These are phyloP conservation scores for Mungos mungo DNA, from an alignment of 2,113 vertebrate genomes.

Conservation along the genomic window DNA sequence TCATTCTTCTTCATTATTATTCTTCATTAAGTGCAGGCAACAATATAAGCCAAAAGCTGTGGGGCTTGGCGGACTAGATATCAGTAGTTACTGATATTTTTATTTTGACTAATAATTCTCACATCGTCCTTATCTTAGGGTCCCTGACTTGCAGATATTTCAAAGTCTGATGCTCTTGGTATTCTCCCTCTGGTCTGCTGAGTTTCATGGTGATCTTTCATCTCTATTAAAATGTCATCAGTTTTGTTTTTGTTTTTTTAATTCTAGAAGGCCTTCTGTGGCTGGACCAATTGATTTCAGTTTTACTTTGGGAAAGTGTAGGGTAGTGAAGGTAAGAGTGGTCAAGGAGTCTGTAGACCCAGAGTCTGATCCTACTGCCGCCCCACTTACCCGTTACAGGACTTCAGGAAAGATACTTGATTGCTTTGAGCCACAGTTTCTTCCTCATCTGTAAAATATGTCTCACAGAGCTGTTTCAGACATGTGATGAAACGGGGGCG, in stretches of 20 bases:
- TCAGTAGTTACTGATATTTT: not conserved
- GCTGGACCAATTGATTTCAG: not conserved
- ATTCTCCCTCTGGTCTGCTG: not conserved
- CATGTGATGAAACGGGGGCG: not conserved
- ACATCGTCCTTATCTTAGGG: not conserved
- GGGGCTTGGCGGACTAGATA: not conserved
- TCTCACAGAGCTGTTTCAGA: not conserved
- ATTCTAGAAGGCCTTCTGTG: not conserved
- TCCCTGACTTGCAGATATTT: not conserved
- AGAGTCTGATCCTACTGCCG: not conserved
- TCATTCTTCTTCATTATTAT: not conserved
- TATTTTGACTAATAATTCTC: not conserved
- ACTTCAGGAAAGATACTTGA: not conserved
- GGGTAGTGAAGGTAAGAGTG: not conserved
- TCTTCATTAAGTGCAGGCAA: not conserved
- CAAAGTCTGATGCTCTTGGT: not conserved
- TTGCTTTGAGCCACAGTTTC: slow-evolving; percentile 5
- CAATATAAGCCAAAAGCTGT: not conserved
- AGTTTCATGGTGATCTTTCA: not conserved
- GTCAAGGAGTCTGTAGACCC: not conserved
- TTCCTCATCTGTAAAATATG: not conserved
- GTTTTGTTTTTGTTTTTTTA: not conserved
- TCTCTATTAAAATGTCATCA: not conserved
- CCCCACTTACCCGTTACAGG: not conserved
- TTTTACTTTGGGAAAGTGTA: not conserved